Base-by-base conservation (phyloP, 2,888 invertebrate species). In the Spodoptera littoralis region DNA sequence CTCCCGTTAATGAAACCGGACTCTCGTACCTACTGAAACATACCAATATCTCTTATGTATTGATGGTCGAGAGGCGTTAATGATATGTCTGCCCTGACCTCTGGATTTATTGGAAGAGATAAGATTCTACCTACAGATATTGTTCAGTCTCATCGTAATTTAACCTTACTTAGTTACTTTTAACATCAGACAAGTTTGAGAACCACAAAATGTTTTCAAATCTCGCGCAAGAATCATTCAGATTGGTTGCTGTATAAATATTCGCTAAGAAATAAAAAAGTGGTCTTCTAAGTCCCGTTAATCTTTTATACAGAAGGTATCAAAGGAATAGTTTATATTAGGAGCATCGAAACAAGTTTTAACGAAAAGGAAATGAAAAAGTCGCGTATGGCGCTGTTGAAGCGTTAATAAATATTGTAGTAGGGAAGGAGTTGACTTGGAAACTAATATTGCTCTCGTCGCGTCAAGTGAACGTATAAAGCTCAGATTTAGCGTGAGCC, bases 401-500 rank as follows among this genome's bases (percentile, higher is more conserved):
- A 87, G 89, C 88, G 89, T 92, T 93, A 93, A 93, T 93, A 93
- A 93, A 93, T 93, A 93, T 92, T 91, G 91, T 92, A 91, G 91
- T 90, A 90, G 91, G 88, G 88, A 88, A 90, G 89, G 90, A 91
- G 91, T 90, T 90, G 89, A 89, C 90, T 92, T 87, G 89, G 89
- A 91, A 94, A 94, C 94, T 94, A 94, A 94, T 94, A 94, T 94
- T 88, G 92, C 91, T 92, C 92, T 92, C 91, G 91, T 90, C 92
- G 93, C 92, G 94, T 94, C 93, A 94, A 94, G 93, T 93, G 94
- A 93, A 93, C 93, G 92, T 94, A 94, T 93, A 94, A 94, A 93
- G 94, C 93, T 92, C 91, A 94, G 94, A 94, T 94, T 94, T 93
- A 94, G 94, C 92, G 89, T 86, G 90, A 90, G 90, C 88, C 90